Percentiles rank a stretch among this genome's conserved stretches.
phyloP scores from a whole-genome alignment of 1,140 invertebrate genomes.

The Drosophila sturtevanti region DNA sequence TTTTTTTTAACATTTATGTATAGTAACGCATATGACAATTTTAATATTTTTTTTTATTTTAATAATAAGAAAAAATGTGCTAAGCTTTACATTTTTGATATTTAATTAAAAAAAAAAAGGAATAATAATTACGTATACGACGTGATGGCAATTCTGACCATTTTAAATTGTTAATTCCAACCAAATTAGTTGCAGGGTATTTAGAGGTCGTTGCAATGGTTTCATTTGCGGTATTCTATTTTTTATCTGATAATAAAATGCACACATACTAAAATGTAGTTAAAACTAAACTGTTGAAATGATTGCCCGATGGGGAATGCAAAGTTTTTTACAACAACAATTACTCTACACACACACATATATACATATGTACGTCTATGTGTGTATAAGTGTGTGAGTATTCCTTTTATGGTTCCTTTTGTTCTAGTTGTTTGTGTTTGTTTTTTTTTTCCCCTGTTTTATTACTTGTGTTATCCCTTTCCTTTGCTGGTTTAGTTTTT shows the following conservation, averaged over 20 bases:
- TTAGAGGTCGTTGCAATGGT: not conserved
- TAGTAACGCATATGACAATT: too few species aligned
- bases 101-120: too few species aligned
- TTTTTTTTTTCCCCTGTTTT: too few species aligned
- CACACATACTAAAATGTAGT: slow-evolving; percentile 6
- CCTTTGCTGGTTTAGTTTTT: not conserved
- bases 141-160: too few species aligned
- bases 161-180: too few species aligned
- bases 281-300: slow-evolving; percentile 8
- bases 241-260: slow-evolving; percentile 3
- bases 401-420: not conserved
- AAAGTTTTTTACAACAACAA: slow-evolving; percentile 20
- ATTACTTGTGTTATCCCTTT: not conserved
- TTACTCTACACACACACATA: not conserved
- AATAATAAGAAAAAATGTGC: too few species aligned
- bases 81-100: too few species aligned
- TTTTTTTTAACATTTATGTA: too few species aligned
- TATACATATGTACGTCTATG: not conserved
- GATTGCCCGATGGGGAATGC: slow-evolving; percentile 6
- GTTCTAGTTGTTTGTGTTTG: not conserved
- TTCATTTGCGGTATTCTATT: not conserved
- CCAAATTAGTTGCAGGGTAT: not conserved
- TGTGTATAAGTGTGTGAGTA: not conserved
- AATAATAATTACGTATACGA: too few species aligned
- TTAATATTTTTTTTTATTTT: too few species aligned